Base-by-base conservation (phyloP, 1,140 invertebrate species). In the Plectrocnemia conspersa region DNA sequence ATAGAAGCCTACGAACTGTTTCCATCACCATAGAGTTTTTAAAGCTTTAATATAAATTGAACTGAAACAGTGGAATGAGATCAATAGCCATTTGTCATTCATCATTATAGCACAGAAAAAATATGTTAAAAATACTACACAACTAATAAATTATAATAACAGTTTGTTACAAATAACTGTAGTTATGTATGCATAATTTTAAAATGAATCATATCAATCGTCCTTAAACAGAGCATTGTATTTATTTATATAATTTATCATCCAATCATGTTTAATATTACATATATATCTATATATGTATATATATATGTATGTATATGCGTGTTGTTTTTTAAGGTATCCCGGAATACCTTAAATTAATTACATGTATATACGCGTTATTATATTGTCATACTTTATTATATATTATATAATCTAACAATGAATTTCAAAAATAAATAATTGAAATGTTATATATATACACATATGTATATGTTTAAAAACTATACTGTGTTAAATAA, bases 171-270 rank as follows among this genome's bases (percentile, higher is more conserved):
- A 29, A 7, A 29, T n/a, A n/a, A 6, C 27, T 29, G 27, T 7
- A 29, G n/a, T 7, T 7, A 6, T 7, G 6, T 29, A 29, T 7
- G 6, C 27, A 29, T 48, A n/a, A 38, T 38, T 25, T 4, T 13
- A 56, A 32, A 52, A 56, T 54, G 41, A 70, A 71, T 71, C 69
- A 71, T 71, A 71, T 70, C 69, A 71, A 63, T 69, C 61, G 63
- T 67, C 65, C 64, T 68, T 38, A 24, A 65, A 65, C 67, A 58
- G 52, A 59, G 47, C 63, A 61, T 57, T 35, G 32, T 61, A 47
- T 61, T 53, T 32, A 25, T 57, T 61, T 61, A 25, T 56, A 60
- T 27, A 9, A 45, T 38, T 38, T 13, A 24, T 36, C 40, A 48
- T 35, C 36, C 35, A 13, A 13, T 23, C 25, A 27, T 27, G 22